Percentiles rank a stretch among this genome's conserved stretches.
These are phyloP conservation scores for Ditylenchus dipsaci DNA, from an alignment of 1,140 invertebrate species.

Conservation along the genomic window DNA sequence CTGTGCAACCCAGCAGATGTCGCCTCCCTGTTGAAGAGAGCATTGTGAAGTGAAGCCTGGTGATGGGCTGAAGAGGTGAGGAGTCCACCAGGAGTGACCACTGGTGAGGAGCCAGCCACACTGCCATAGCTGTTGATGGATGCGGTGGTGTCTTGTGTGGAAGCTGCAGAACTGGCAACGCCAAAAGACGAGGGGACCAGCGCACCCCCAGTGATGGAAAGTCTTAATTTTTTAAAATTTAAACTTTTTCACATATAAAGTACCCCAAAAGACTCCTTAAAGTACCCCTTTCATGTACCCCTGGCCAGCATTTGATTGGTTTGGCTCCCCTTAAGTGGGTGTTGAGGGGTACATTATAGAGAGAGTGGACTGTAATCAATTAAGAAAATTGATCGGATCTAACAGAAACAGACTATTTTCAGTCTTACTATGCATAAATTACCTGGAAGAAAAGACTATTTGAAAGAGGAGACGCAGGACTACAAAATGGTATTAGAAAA, in stretches of 20 bases:
- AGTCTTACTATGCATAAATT: too few species aligned
- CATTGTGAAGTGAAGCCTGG: slow-evolving; percentile 1
- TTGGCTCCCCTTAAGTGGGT: not conserved
- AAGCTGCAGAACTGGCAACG: not conserved
- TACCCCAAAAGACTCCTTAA: not conserved
- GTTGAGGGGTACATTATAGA: not conserved
- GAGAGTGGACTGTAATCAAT: not conserved
- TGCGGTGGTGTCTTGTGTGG: not conserved
- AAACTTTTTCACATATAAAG: too few species aligned
- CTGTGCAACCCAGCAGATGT: not conserved
- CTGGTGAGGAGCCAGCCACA: slow-evolving; percentile 1
- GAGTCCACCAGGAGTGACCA: not conserved
- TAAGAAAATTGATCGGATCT: not conserved
- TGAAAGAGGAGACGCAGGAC: too few species aligned
- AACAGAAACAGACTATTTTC: not conserved
- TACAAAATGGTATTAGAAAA: too few species aligned
- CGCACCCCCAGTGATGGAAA: slow-evolving; percentile 11
- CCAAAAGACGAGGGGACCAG: slow-evolving; percentile 7
- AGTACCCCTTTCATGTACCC: too few species aligned
- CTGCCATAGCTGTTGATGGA: slow-evolving; percentile 6
- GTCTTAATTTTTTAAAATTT: not conserved
- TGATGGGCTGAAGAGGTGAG: not conserved
- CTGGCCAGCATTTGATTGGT: too few species aligned
- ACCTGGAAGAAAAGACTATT: too few species aligned
- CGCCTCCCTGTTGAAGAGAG: slow-evolving; percentile 2